Evolutionary conservation across 2,888 invertebrate genomes (phyloP).

Genomic region (Onthophagus sagittarius): DNA sequence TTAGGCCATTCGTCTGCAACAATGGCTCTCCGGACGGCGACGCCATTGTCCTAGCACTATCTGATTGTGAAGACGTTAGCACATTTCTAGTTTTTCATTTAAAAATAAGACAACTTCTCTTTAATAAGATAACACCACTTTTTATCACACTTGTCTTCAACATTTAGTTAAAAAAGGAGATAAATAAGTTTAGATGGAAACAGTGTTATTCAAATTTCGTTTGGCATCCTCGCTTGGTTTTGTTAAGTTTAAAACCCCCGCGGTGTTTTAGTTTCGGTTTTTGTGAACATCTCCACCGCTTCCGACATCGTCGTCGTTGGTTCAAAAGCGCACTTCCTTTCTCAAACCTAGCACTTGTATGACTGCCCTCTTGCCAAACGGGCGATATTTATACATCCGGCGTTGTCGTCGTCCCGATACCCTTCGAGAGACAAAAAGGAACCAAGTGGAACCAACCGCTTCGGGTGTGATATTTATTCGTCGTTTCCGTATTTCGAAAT

Average conservation of each 20-base stretch:
- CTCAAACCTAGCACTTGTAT: conserved; percentile 11
- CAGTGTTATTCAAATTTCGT: not conserved
- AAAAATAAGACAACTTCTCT: not conserved
- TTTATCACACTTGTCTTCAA: not conserved
- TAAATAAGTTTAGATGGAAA: not conserved
- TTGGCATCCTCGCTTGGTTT: not conserved
- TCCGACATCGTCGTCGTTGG: conserved; percentile 6
- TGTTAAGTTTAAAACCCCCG: not conserved
- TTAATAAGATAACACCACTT: not conserved
- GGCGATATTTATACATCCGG: conserved; percentile 12
- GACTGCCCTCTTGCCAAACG: conserved; percentile 11
- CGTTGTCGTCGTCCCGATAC: conserved; percentile 6
- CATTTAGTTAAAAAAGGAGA: no score
- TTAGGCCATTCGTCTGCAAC: conserved; percentile 26
- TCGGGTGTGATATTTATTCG: not conserved
- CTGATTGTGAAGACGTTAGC: conserved; percentile 28
- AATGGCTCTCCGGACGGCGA: conserved; percentile 32
- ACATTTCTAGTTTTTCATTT: not conserved
- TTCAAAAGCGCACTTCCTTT: conserved; percentile 11
- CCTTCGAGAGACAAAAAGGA: not conserved
- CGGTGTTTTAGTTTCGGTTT: conserved; percentile 3
- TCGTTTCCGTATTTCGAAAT: not conserved
- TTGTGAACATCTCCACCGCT: not conserved
- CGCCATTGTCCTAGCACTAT: conserved; percentile 32
- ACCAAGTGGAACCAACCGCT: not conserved